phyloP scores from a whole-genome alignment of 37 sponge, comb jelly and placozoan genomes.

The Amphimedon queenslandica region DNA sequence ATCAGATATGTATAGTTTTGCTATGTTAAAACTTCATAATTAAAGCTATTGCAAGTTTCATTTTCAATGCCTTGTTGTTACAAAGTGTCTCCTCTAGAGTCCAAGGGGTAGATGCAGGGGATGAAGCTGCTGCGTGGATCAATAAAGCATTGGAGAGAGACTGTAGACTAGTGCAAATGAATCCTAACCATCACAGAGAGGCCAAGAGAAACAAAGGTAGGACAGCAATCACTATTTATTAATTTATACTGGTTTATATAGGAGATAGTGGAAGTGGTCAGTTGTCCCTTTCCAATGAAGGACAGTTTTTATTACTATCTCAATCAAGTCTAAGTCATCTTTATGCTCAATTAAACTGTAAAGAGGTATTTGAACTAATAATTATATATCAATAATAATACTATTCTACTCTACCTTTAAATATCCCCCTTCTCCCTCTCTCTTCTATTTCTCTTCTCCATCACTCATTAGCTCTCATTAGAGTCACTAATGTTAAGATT shows the following conservation, averaged over 20 bases:
- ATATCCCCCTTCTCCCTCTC: background rate
- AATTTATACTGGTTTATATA: background rate
- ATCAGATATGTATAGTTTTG: too few relatives aligned
- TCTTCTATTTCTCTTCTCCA: background rate
- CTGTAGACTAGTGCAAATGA: slow-evolving; percentile 61
- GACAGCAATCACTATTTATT: too few relatives aligned
- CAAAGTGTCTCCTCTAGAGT: slow-evolving; percentile 24
- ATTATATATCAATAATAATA: too few relatives aligned
- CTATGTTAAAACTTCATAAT: too few relatives aligned
- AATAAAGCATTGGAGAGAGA: slow-evolving; percentile 34
- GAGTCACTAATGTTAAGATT: slow-evolving; percentile 40
- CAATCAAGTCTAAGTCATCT: slow-evolving; percentile 41
- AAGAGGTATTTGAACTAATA: too few relatives aligned
- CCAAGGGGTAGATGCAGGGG: slow-evolving; percentile 63
- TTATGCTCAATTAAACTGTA: background rate
- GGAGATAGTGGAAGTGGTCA: background rate
- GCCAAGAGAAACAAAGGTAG: slow-evolving; percentile 12
- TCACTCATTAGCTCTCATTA: background rate
- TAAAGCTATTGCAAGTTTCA: too few relatives aligned
- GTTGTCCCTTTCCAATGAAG: slow-evolving; percentile 66
- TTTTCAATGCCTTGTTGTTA: background rate
- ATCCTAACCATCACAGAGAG: slow-evolving; percentile 33
- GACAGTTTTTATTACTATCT: slow-evolving; percentile 70
- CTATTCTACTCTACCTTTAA: too few relatives aligned
- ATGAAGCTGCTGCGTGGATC: slow-evolving; percentile 65